A percentile compares a stretch with the other conserved stretches of the same genome.
phyloP scores from a whole-genome alignment of 1,140 invertebrate species.

The Ostrea denselamellosa region DNA sequence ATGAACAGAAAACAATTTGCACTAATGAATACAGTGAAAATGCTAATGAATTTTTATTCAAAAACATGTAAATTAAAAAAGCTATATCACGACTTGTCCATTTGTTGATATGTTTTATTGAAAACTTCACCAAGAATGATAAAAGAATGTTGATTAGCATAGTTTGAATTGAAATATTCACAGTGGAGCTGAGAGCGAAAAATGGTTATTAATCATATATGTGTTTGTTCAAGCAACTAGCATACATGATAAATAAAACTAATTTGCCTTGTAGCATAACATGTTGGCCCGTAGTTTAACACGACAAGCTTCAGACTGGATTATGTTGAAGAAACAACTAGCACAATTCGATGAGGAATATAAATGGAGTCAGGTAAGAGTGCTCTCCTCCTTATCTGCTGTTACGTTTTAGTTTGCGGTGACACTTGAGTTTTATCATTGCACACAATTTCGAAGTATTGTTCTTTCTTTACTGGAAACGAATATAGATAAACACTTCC shows the following conservation, averaged over 20 bases:
- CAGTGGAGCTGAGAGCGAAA: too few species aligned
- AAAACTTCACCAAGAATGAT: too few species aligned
- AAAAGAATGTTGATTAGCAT: too few species aligned
- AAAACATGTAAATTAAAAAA: too few species aligned
- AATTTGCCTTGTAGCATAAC: constrained; percentile 55
- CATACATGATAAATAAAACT: not conserved
- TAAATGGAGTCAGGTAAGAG: constrained; percentile 68
- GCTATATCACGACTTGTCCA: too few species aligned
- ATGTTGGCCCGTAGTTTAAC: constrained; percentile 63
- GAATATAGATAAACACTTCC: too few species aligned
- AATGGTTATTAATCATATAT: too few species aligned
- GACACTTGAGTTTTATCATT: not conserved
- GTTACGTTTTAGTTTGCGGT: not conserved
- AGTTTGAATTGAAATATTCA: too few species aligned
- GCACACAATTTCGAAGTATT: not conserved
- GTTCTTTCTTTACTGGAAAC: not conserved
- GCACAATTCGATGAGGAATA: constrained; percentile 68
- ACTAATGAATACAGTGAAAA: too few species aligned
- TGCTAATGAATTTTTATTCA: too few species aligned
- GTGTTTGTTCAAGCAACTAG: not conserved
- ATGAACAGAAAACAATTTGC: too few species aligned
- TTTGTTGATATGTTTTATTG: too few species aligned
- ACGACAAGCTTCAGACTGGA: constrained; percentile 67
- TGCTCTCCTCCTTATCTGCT: not conserved
- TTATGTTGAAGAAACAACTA: constrained; percentile 67